phyloP scores from a whole-genome alignment of 2,797 vertebrate species.

The Chrosomus eos region DNA sequence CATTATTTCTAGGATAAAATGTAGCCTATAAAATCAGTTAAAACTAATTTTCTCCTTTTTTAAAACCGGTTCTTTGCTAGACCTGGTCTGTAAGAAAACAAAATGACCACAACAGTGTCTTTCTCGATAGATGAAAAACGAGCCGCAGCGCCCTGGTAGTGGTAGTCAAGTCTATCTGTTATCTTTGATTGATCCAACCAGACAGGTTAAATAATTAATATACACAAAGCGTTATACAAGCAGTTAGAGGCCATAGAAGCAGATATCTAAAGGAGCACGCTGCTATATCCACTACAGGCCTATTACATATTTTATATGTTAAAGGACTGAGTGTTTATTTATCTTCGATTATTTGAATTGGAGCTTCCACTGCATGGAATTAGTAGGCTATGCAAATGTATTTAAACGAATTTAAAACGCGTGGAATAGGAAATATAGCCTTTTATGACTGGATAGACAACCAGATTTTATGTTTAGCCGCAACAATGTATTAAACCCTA shows the following conservation, averaged over 20 bases:
- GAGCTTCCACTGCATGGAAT: not conserved
- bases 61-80: not conserved
- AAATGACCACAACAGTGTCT: not conserved
- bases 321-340: not conserved
- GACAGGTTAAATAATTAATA: slow-evolving; percentile 56
- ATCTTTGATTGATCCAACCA: slow-evolving; percentile 33
- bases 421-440: not conserved
- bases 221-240: slow-evolving; percentile 54
- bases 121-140: not conserved
- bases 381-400: not conserved
- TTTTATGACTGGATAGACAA: not conserved
- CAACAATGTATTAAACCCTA: not conserved
- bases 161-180: slow-evolving; percentile 10
- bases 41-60: not conserved
- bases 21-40: not conserved
- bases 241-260: slow-evolving; percentile 36
- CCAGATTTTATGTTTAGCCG: not conserved
- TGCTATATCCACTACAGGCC: not conserved
- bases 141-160: slow-evolving; percentile 7
- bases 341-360: not conserved
- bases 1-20: not conserved
- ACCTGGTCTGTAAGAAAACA: not conserved
- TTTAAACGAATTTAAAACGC: not conserved
- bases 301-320: not conserved
- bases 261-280: not conserved